These are phyloP conservation scores for Lepidocyrtoides sp. DNA, from an alignment of 2,888 invertebrate species.

Conservation along the genomic window DNA sequence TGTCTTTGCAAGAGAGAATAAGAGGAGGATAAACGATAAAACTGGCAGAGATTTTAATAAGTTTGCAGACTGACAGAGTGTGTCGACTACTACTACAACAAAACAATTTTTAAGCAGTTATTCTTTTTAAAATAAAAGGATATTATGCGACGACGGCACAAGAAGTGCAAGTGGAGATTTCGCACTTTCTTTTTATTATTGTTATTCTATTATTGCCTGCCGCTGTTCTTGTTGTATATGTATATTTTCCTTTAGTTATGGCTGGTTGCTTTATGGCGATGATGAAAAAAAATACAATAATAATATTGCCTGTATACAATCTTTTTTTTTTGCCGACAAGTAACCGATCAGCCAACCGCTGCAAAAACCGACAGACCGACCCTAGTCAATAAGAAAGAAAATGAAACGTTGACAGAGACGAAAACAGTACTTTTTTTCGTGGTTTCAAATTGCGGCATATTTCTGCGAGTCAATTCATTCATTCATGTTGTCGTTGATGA, in stretches of 20 bases:
- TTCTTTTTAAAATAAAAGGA: no score
- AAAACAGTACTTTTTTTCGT: constrained; percentile 69
- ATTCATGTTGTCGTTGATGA: constrained; percentile 46
- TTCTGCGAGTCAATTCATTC: constrained; percentile 64
- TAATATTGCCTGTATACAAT: constrained; percentile 7
- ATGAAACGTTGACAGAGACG: background rate
- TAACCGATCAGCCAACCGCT: constrained; percentile 45
- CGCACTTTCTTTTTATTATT: constrained; percentile 72
- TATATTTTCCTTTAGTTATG: constrained; percentile 3
- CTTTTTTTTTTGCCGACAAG: background rate
- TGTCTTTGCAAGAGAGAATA: no score
- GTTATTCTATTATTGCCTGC: no score
- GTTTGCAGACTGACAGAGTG: background rate
- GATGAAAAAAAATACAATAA: constrained; percentile 16
- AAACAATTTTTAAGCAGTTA: constrained; percentile 10
- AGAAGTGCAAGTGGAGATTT: constrained; percentile 77
- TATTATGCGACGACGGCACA: constrained; percentile 13
- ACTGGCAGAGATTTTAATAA: constrained; percentile 38
- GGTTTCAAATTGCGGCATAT: constrained; percentile 64
- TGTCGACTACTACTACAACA: background rate
- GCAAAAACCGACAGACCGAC: constrained; percentile 41
- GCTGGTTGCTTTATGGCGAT: background rate
- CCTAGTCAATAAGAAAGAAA: constrained; percentile 28
- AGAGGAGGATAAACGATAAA: constrained; percentile 14
- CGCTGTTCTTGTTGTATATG: background rate